These are phyloP conservation scores for Anorthoa munda DNA, from an alignment of 2,888 invertebrate species.

Conservation along the genomic window DNA sequence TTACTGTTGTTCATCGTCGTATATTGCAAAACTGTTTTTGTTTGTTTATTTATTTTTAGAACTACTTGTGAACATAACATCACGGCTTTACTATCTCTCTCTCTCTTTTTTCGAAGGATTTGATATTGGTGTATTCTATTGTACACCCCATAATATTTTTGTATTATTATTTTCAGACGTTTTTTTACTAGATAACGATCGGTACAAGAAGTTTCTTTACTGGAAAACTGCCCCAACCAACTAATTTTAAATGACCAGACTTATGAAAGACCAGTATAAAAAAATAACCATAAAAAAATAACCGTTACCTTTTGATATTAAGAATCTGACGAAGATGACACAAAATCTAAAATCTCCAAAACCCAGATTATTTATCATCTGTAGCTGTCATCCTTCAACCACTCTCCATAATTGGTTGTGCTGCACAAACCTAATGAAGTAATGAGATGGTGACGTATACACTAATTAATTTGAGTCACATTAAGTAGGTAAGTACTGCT, in stretches of 20 bases:
- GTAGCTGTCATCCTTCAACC: conserved; percentile 42
- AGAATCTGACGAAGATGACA: not conserved
- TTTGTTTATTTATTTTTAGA: not conserved
- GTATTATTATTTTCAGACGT: too few species aligned
- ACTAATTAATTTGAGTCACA: conserved; percentile 55
- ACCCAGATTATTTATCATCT: conserved; percentile 41
- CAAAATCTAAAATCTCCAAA: conserved; percentile 35
- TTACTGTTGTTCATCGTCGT: not conserved
- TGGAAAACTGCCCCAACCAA: not conserved
- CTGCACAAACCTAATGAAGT: conserved; percentile 51
- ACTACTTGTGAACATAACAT: too few species aligned
- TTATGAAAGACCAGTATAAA: not conserved
- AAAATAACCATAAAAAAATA: not conserved
- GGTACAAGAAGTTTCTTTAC: not conserved
- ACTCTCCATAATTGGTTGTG: conserved; percentile 62
- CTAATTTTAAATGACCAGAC: not conserved
- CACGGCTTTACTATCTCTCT: too few species aligned
- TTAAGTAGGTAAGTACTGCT: not conserved
- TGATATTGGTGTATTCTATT: too few species aligned
- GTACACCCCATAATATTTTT: too few species aligned
- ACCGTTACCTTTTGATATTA: conserved; percentile 2
- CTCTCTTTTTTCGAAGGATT: too few species aligned
- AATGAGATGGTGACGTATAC: conserved; percentile 47
- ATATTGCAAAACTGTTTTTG: not conserved
- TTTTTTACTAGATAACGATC: too few species aligned